These are phyloP conservation scores for Battus philenor DNA, from an alignment of 1,140 invertebrate species.

Conservation along the genomic window DNA sequence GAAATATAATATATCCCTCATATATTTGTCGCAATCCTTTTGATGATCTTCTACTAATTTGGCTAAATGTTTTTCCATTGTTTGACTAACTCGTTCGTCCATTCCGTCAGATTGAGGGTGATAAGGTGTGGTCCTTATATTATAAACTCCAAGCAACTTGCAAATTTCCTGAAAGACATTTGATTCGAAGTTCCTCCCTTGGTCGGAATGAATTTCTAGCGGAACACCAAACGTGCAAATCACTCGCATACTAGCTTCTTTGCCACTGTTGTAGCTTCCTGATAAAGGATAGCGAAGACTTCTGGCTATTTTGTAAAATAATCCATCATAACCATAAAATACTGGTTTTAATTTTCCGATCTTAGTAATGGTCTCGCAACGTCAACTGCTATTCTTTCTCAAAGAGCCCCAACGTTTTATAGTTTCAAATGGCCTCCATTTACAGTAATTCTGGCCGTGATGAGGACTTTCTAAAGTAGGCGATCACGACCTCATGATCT, in stretches of 20 bases:
- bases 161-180: conserved; percentile 39
- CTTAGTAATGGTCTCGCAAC: neutral
- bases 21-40: conserved; percentile 21
- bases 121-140: conserved; percentile 42
- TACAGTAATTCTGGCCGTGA: too few species aligned
- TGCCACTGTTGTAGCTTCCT: too few species aligned
- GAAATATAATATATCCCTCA: conserved; percentile 8
- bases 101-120: conserved; percentile 55
- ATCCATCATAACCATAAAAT: conserved; percentile 22
- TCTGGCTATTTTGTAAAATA: conserved; percentile 56
- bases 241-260: too few species aligned
- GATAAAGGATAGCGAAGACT: conserved; percentile 33
- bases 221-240: too few species aligned
- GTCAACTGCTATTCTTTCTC: neutral
- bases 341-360: neutral
- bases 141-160: conserved; percentile 32
- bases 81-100: conserved; percentile 46
- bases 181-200: conserved; percentile 16
- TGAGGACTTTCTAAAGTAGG: conserved; percentile 18
- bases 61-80: conserved; percentile 22
- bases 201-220: too few species aligned
- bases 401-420: too few species aligned
- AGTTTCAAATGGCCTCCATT: too few species aligned
- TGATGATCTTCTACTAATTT: conserved; percentile 25
- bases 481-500: conserved; percentile 15